phyloP scores from a whole-genome alignment of 2,888 invertebrate genomes.

The Eulithis testata region DNA sequence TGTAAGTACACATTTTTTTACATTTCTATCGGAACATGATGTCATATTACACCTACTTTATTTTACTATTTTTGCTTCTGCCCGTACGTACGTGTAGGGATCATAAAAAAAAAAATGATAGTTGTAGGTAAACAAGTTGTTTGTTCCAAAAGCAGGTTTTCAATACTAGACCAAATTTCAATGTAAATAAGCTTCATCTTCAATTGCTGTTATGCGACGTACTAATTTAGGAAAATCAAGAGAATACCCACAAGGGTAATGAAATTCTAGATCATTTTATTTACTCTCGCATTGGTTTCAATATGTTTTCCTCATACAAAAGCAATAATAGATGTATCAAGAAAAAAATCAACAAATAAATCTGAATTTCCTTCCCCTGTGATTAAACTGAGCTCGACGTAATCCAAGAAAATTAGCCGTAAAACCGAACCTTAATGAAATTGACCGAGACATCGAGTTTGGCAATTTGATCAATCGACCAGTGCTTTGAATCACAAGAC shows the following conservation, averaged over 20 bases:
- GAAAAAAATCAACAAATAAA: conserved; percentile 16
- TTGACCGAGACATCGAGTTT: conserved; percentile 48
- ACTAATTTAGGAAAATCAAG: neutral
- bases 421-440: conserved; percentile 57
- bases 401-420: conserved; percentile 52
- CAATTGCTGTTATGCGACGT: neutral
- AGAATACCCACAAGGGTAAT: neutral
- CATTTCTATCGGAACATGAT: no score
- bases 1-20: no score
- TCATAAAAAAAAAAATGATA: neutral
- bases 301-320: neutral
- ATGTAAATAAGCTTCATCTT: neutral
- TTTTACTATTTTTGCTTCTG: no score
- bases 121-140: neutral
- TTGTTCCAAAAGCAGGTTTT: neutral
- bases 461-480: conserved; percentile 39
- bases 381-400: conserved; percentile 49
- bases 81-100: neutral
- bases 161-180: neutral
- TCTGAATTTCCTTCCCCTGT: conserved; percentile 30
- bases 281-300: neutral
- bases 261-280: neutral
- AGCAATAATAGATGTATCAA: neutral
- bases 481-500: conserved; percentile 23
- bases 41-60: no score